Evolutionary conservation across 2,113 vertebrate species (phyloP).

Genomic region (Hippocampus barbouri): DNA sequence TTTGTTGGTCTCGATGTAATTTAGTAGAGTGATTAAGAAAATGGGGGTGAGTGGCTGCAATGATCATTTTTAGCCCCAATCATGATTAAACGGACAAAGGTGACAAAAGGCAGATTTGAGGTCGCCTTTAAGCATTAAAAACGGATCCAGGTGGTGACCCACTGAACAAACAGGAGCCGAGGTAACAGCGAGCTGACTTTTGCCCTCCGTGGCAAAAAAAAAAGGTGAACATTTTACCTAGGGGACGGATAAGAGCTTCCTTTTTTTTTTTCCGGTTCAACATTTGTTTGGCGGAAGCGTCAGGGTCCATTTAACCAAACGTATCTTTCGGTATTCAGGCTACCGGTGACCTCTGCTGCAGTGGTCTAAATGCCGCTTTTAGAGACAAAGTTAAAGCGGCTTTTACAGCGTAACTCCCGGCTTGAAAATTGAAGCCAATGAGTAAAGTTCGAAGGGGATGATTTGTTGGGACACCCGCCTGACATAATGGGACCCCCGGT

Average conservation of each 20-base stretch:
- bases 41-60: too few species aligned
- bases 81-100: background rate
- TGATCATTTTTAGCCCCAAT: too few species aligned
- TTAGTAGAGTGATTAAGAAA: too few species aligned
- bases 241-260: conserved; percentile 17
- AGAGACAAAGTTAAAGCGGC: background rate
- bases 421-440: background rate
- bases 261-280: conserved; percentile 16
- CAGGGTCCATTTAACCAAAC: conserved; percentile 40
- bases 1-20: too few species aligned
- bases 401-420: background rate
- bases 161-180: conserved; percentile 52
- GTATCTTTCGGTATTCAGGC: conserved; percentile 30
- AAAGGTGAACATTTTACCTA: conserved; percentile 30
- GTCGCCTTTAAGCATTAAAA: conserved; percentile 35
- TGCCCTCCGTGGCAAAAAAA: conserved; percentile 33
- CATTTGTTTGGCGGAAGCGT: conserved; percentile 35
- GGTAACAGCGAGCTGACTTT: conserved; percentile 34
- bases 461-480: too few species aligned
- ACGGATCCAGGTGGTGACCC: conserved; percentile 57
- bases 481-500: too few species aligned
- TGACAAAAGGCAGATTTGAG: conserved; percentile 26
- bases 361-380: background rate
- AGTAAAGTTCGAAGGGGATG: too few species aligned
- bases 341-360: conserved; percentile 27